Conservation (phyloP, 1,140 invertebrate genomes). For the Drosophila jambulina region DNA sequence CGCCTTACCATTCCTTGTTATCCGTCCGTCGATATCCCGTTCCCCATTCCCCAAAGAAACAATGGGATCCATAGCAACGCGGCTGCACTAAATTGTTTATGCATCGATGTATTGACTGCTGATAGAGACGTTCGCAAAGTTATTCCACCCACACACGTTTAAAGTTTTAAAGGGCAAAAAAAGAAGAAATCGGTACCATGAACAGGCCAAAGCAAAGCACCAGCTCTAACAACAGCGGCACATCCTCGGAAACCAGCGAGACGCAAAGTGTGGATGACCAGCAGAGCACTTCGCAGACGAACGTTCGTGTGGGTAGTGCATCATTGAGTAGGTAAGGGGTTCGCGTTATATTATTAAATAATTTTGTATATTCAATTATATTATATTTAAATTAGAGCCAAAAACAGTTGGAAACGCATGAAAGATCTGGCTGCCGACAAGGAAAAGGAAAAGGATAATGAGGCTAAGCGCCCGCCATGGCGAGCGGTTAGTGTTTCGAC, state of each 20-base stretch:
- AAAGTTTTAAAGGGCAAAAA: constrained; percentile 57
- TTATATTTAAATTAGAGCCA: constrained; percentile 37
- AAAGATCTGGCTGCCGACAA: constrained; percentile 65
- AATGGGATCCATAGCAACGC: constrained; percentile 57
- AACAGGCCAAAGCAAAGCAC: constrained; percentile 51
- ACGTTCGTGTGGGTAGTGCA: constrained; percentile 35
- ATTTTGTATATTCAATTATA: too few relatives aligned
- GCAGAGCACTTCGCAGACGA: constrained; percentile 38
- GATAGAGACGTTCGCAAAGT: constrained; percentile 35
- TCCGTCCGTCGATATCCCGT: constrained; percentile 18
- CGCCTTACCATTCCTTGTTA: constrained; percentile 5
- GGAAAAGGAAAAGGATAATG: constrained; percentile 75
- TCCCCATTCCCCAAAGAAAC: constrained; percentile 8
- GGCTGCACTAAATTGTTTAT: constrained; percentile 55
- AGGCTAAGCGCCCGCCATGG: constrained; percentile 79
- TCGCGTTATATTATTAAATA: not conserved
- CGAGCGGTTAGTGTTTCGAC: constrained; percentile 80
- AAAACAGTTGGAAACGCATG: constrained; percentile 79
- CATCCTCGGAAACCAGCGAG: constrained; percentile 81
- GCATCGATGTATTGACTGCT: constrained; percentile 71
- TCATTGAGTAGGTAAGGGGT: constrained; percentile 54
- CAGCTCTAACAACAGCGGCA: constrained; percentile 71
- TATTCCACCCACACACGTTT: constrained; percentile 55
- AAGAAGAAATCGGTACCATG: constrained; percentile 51
- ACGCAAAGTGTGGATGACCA: constrained; percentile 74